Base-by-base conservation (phyloP, 2,797 vertebrate genomes). In the Typhlichthys subterraneus region DNA sequence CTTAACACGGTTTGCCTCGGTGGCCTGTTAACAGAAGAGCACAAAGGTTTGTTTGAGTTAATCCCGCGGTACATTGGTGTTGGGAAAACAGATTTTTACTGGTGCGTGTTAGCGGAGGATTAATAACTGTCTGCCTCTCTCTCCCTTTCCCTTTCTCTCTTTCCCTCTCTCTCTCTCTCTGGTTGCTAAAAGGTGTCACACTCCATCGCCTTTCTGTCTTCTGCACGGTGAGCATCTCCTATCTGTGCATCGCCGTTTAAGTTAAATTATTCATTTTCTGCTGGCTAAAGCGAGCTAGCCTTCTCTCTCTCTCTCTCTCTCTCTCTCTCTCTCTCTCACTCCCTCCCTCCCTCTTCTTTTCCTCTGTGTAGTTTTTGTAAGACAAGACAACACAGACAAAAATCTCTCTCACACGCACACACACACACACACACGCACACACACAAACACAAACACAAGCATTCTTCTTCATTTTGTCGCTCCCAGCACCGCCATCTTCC, bases 231-330 rank as follows among this genome's bases (percentile, higher is more conserved):
- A 38, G 33, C 33, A 38, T 38, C 33, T 38, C 23, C 3, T 23
- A 23, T 51, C 61, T 45, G 65, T 33, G 15, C 53, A 60, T 79
- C 81, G 89, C 85, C 85, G 89, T 90, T 90, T 72, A 84, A 83
- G 89, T 90, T 90, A 72, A 84, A 83, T 91, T 86, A 92, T 90
- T 89, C 85, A 92, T 91, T 87, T 72, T 75, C 50, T 67, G 63
- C 73, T 70, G 58, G 57, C 70, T n/a, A 8, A 53, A 62, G 66
- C 69, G 8, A 38, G 33, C 33, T 38, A 8, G 33, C 83, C 69
- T 52, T 75, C 54, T 73, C 12, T 59, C 66, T 13, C 60, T 63
- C 56, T 55, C 6, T 12, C 19, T 17, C 17, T 17, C 17, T 1
- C n/a, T 77, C 61, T 67, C 71, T 83, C 67, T 75, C 70, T 67